phyloP scores from a whole-genome alignment of 2,797 vertebrate genomes.

The Silurus aristotelis region DNA sequence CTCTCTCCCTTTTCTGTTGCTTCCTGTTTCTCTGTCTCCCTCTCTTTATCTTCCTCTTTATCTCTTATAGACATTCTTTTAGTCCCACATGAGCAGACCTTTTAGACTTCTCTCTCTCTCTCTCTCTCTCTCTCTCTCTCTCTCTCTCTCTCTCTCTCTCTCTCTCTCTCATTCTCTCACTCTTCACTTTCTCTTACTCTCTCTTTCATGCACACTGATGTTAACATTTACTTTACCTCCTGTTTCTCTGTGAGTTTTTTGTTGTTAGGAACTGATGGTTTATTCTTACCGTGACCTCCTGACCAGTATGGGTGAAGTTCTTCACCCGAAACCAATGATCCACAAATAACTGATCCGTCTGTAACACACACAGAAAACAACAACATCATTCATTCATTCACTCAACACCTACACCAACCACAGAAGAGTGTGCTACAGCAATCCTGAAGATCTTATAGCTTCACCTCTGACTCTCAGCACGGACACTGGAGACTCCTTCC shows the following conservation, averaged over 20 bases:
- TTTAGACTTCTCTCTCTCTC: too few species aligned
- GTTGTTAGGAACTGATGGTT: not conserved
- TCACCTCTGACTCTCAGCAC: not conserved
- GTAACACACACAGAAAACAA: not conserved
- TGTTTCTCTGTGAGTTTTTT: not conserved
- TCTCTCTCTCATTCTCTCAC: not conserved
- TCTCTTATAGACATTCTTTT: not conserved
- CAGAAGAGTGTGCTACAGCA: too few species aligned
- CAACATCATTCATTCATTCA: not conserved
- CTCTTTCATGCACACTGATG: too few species aligned
- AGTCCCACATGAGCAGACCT: too few species aligned
- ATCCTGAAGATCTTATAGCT: too few species aligned
- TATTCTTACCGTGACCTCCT: conserved; percentile 14
- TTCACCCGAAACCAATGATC: conserved; percentile 34
- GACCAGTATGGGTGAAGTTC: not conserved
- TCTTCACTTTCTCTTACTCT: not conserved
- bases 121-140: not conserved
- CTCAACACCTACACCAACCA: too few species aligned
- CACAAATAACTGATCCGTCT: not conserved
- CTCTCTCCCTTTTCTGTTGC: not conserved
- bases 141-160: not conserved
- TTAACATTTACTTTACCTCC: too few species aligned
- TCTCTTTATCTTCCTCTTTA: not conserved
- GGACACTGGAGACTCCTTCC: not conserved
- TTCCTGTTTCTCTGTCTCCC: not conserved